Conservation (phyloP, 2,113 vertebrate species). For the Dolichallabes microphthalmus region DNA sequence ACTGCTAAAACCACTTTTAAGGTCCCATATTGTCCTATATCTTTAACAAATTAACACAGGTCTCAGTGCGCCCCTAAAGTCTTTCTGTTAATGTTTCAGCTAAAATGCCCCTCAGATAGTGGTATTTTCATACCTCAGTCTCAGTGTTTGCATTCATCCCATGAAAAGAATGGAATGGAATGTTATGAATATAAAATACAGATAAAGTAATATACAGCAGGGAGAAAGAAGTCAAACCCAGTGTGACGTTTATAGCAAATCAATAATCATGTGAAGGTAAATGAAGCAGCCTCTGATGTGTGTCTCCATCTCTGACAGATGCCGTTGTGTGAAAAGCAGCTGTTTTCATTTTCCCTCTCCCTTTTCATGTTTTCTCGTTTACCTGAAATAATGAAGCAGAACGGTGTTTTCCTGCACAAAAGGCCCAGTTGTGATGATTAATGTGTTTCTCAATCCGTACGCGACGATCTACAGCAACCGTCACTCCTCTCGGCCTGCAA, state of each 20-base stretch:
- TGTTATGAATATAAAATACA: not conserved
- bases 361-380: slow-evolving; percentile 24
- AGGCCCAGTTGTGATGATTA: not conserved
- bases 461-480: not conserved
- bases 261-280: slow-evolving; percentile 19
- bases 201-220: not conserved
- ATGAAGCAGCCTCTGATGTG: slow-evolving; percentile 13
- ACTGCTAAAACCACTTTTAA: not conserved
- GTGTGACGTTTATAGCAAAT: slow-evolving; percentile 15
- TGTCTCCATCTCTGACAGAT: not conserved
- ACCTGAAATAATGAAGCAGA: slow-evolving; percentile 47
- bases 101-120: too few relatives aligned
- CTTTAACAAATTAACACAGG: too few relatives aligned
- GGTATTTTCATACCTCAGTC: too few relatives aligned
- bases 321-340: not conserved
- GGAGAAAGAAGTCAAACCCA: not conserved
- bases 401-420: slow-evolving; percentile 23
- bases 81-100: too few relatives aligned
- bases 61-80: too few relatives aligned
- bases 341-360: not conserved
- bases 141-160: too few relatives aligned
- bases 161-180: not conserved
- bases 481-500: not conserved
- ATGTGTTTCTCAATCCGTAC: not conserved
- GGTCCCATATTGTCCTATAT: too few relatives aligned